phyloP scores from a whole-genome alignment of 2,113 vertebrate genomes.

The Ammospiza nelsoni region DNA sequence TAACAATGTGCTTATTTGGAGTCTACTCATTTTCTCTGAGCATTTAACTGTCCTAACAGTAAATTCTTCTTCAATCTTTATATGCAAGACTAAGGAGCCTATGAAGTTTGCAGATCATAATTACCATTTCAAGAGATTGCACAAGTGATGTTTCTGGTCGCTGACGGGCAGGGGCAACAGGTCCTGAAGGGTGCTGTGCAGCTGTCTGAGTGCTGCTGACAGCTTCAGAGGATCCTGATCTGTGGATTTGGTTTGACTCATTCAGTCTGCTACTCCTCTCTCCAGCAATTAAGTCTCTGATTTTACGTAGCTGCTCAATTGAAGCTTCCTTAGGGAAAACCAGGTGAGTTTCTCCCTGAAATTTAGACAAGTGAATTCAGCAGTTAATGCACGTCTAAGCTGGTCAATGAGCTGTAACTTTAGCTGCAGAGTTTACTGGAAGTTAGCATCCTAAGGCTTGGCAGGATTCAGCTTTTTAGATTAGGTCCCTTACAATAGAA shows the following conservation, averaged over 20 bases:
- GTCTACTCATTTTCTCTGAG: not conserved
- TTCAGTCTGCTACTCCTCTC: slow-evolving; percentile 84
- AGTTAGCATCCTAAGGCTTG: not conserved
- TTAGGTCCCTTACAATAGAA: not conserved
- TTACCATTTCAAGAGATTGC: slow-evolving; percentile 64
- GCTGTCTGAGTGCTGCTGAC: not conserved
- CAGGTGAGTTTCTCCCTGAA: slow-evolving; percentile 92
- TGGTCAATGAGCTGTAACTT: not conserved
- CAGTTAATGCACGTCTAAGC: not conserved
- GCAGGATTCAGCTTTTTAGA: not conserved
- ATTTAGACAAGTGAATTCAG: slow-evolving; percentile 32
- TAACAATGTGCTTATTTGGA: not conserved
- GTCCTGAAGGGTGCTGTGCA: not conserved
- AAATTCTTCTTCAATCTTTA: not conserved
- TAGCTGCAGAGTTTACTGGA: not conserved
- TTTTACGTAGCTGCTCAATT: slow-evolving; percentile 84
- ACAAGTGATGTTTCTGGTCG: not conserved
- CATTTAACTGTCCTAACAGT: not conserved
- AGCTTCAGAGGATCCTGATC: slow-evolving; percentile 39
- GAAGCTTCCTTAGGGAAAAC: slow-evolving; percentile 92
- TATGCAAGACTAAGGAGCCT: not conserved
- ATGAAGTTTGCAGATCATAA: not conserved
- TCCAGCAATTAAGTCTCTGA: slow-evolving; percentile 88
- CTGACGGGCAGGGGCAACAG: not conserved
- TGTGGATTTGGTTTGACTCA: slow-evolving; percentile 38